Percentiles rank a stretch among this genome's conserved stretches.
Conservation (phyloP, 2,888 invertebrate species). For the Euzetes globulus region DNA sequence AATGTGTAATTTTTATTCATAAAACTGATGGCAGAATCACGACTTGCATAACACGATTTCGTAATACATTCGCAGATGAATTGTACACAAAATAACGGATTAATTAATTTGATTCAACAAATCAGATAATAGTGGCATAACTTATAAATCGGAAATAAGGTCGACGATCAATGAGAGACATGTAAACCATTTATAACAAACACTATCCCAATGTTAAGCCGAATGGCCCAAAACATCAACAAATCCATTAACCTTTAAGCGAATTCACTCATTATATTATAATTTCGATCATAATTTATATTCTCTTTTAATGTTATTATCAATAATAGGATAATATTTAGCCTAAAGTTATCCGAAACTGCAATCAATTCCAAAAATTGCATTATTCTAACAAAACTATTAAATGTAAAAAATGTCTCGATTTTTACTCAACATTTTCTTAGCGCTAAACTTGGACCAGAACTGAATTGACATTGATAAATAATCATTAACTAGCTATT, state of each 20-base stretch:
- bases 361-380: neutral
- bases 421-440: too few species aligned
- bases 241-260: neutral
- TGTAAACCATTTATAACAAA: neutral
- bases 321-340: too few species aligned
- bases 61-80: slow-evolving; percentile 9
- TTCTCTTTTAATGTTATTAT: too few species aligned
- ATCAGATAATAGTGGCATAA: slow-evolving; percentile 15
- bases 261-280: neutral
- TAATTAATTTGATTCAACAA: slow-evolving; percentile 16
- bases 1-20: neutral
- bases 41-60: slow-evolving; percentile 19
- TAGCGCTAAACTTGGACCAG: neutral
- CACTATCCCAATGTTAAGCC: neutral
- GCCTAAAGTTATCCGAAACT: neutral
- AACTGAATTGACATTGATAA: neutral
- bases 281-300: too few species aligned
- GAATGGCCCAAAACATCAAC: neutral
- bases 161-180: slow-evolving; percentile 13
- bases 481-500: neutral
- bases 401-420: too few species aligned
- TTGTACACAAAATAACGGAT: neutral
- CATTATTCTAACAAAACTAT: too few species aligned
- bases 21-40: slow-evolving; percentile 25
- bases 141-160: slow-evolving; percentile 28